These are phyloP conservation scores for Icerya purchasi DNA, from an alignment of 2,888 invertebrate genomes.

Conservation along the genomic window DNA sequence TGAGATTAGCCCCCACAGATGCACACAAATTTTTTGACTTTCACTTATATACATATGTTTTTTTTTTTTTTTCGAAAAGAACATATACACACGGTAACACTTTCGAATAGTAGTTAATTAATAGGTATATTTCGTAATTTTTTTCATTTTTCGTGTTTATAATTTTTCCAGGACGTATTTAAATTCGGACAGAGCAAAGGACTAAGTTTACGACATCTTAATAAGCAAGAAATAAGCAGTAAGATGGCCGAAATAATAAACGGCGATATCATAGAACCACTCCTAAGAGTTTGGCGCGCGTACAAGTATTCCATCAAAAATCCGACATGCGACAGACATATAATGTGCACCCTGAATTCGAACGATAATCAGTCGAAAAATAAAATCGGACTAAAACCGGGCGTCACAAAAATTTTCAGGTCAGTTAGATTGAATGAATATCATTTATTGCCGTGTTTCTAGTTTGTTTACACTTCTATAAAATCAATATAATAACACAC, in stretches of 20 bases:
- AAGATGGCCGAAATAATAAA: constrained; percentile 58
- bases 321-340: constrained; percentile 53
- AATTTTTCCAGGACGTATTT: constrained; percentile 37
- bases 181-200: constrained; percentile 47
- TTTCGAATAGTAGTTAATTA: too few species aligned
- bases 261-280: constrained; percentile 59
- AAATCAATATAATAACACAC: too few species aligned
- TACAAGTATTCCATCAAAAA: constrained; percentile 46
- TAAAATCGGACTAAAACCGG: constrained; percentile 45
- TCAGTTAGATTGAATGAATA: too few species aligned
- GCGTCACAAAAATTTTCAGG: constrained; percentile 43
- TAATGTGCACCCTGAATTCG: constrained; percentile 55
- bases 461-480: too few species aligned
- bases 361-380: constrained; percentile 30
- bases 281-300: constrained; percentile 59
- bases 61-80: not conserved
- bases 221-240: constrained; percentile 48
- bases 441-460: too few species aligned
- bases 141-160: not conserved
- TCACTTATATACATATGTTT: not conserved
- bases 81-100: too few species aligned
- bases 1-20: too few species aligned
- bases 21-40: too few species aligned
- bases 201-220: constrained; percentile 37
- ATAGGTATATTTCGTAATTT: too few species aligned